phyloP scores from a whole-genome alignment of 37 sponge, comb jelly and placozoan species.

The Chondrosia reniformis region DNA sequence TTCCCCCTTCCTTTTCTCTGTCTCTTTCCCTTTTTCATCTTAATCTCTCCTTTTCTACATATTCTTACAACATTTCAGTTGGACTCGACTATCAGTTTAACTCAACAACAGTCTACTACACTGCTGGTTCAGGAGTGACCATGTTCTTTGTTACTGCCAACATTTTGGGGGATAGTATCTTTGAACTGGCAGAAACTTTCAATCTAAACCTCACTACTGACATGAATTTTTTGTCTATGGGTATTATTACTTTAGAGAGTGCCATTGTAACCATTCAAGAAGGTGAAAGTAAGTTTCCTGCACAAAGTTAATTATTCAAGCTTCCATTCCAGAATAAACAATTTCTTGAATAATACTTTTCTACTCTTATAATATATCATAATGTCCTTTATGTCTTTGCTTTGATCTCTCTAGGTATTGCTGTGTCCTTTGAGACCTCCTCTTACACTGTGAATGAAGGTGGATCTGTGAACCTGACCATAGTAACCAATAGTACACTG shows the following conservation, averaged over 20 bases:
- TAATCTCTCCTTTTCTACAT: too few species aligned
- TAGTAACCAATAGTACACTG: neutral
- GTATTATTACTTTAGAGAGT: too few species aligned
- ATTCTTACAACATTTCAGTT: too few species aligned
- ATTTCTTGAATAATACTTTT: too few species aligned
- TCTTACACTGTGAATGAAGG: neutral
- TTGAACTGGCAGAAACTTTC: neutral
- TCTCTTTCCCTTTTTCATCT: neutral
- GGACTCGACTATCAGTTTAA: neutral
- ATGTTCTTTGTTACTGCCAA: neutral
- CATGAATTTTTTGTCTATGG: too few species aligned
- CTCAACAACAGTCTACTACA: neutral
- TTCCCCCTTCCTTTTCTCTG: neutral
- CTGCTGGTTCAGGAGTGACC: neutral
- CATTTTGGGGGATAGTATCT: neutral
- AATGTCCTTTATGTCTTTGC: neutral
- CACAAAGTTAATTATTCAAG: too few species aligned
- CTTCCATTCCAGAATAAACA: too few species aligned
- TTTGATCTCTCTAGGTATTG: neutral
- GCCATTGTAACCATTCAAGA: too few species aligned
- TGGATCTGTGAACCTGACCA: neutral
- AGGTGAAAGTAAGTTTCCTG: too few species aligned
- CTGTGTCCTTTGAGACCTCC: neutral
- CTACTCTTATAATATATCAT: too few species aligned
- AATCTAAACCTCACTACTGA: neutral